Percentiles rank a stretch among this genome's conserved stretches.
Evolutionary conservation across 2,888 invertebrate genomes (phyloP).

Genomic region (Dolomedes plantarius): DNA sequence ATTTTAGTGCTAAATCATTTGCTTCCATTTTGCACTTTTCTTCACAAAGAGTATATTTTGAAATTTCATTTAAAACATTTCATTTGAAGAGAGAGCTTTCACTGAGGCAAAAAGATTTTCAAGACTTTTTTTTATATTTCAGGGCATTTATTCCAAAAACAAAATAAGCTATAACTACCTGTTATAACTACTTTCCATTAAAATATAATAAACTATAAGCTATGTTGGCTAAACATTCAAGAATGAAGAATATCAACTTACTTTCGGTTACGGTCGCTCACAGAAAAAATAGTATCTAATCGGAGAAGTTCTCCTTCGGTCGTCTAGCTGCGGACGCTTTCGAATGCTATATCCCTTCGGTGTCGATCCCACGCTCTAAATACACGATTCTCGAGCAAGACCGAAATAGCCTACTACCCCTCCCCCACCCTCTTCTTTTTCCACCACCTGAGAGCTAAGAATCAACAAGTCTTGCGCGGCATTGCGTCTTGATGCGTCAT

Average conservation of each 20-base stretch:
- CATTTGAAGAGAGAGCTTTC: too few relatives aligned
- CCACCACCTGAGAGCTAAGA: constrained; percentile 9
- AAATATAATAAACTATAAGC: too few relatives aligned
- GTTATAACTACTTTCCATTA: too few relatives aligned
- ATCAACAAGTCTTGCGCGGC: constrained; percentile 31
- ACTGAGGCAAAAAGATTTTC: too few relatives aligned
- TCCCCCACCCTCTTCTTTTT: background rate
- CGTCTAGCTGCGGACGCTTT: constrained; percentile 14
- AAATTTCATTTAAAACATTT: too few relatives aligned
- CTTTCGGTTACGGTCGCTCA: constrained; percentile 23
- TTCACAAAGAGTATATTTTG: too few relatives aligned
- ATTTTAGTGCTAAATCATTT: too few relatives aligned
- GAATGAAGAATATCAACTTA: background rate
- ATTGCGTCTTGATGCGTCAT: constrained; percentile 20
- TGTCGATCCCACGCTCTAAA: constrained; percentile 36
- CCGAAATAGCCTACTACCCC: constrained; percentile 42
- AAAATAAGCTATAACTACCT: too few relatives aligned
- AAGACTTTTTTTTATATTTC: too few relatives aligned
- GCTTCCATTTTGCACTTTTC: too few relatives aligned
- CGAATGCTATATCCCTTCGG: background rate
- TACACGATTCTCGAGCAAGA: constrained; percentile 25
- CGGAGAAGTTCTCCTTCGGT: constrained; percentile 23
- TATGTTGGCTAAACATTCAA: too few relatives aligned
- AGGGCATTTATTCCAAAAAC: too few relatives aligned
- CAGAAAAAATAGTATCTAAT: constrained; percentile 8